Evolutionary conservation across 2,888 invertebrate species (phyloP), one percentile per base, ranked within the genome.

Genomic region (Cybosia mesomella): DNA sequence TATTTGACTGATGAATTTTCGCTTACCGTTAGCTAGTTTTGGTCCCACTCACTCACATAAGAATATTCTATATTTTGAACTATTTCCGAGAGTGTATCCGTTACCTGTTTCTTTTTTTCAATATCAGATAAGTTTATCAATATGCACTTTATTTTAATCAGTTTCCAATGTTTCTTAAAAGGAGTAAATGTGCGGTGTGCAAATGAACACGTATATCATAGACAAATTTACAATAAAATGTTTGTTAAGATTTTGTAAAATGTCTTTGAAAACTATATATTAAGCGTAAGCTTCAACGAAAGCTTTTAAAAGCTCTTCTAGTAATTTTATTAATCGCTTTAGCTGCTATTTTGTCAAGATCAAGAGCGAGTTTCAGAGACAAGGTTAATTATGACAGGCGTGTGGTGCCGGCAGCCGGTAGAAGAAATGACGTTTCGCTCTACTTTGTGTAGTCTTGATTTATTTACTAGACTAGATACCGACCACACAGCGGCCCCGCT

Each of bases 351-450:
- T 79, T 85, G 83, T 86, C 88, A 91, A 90, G 90, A 91, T 91
- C 91, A 91, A 85, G 90, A 89, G 83, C 90, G 88, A 83, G 83
- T 76, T 77, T 66, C 72, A 74, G 66, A 82, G 86, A 85, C 89
- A 89, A 90, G 89, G 89, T 87, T 89, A 87, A 88, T 88, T 83
- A 85, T 85, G 87, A 89, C 83, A 80, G 82, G 77, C 82, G 79
- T 77, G 77, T 79, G 78, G 79, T 84, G 75, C 82, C 86, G 84
- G 80, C 84, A 83, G 71, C 71, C 77, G 70, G 71, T 76, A 74
- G 71, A 76, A 80, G 77, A 82, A 83, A 85, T 80, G 80, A 72
- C 77, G 77, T 77, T 80, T 77, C 67, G 75, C 68, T 76, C 28
- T 74, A 77, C 79, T 78, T 77, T 75, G 76, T 79, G 83, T 74